phyloP scores from a whole-genome alignment of 2,113 vertebrate species.

The Sinocyclocheilus rhinocerous region DNA sequence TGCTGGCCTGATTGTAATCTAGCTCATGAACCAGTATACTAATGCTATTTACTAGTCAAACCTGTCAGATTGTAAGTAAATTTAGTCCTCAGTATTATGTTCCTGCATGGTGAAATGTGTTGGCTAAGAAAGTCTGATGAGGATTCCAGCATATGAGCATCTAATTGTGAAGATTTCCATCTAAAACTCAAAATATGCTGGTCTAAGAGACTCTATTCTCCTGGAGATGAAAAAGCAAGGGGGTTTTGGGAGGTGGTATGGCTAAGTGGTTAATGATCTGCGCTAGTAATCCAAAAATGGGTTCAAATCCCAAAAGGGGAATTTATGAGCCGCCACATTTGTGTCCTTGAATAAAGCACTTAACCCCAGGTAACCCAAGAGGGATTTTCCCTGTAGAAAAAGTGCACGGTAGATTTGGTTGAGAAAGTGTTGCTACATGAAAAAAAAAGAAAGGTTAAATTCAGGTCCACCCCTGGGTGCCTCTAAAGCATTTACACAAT shows the following conservation, averaged over 20 bases:
- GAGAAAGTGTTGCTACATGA: background rate
- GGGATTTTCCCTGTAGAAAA: constrained; percentile 2
- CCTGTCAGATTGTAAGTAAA: background rate
- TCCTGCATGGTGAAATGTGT: background rate
- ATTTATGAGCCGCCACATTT: constrained; percentile 14
- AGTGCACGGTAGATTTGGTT: background rate
- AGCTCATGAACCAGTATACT: background rate
- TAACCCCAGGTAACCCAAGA: background rate
- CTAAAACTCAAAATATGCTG: background rate
- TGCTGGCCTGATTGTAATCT: background rate
- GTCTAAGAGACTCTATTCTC: background rate
- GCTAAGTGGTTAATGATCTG: constrained; percentile 12
- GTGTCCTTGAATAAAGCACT: background rate
- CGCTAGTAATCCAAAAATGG: background rate
- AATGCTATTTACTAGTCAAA: background rate
- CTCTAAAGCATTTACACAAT: background rate
- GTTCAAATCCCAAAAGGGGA: background rate
- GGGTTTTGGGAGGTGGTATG: background rate
- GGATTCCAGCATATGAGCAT: background rate
- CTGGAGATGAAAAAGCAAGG: background rate
- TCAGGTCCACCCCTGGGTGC: background rate
- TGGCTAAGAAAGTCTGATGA: background rate
- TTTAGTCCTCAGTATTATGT: background rate
- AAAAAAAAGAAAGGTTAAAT: background rate
- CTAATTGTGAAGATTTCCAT: background rate